Percentiles rank a stretch among this genome's conserved stretches.
phyloP scores from a whole-genome alignment of 1,140 invertebrate species.

The Drosophila biarmipes region DNA sequence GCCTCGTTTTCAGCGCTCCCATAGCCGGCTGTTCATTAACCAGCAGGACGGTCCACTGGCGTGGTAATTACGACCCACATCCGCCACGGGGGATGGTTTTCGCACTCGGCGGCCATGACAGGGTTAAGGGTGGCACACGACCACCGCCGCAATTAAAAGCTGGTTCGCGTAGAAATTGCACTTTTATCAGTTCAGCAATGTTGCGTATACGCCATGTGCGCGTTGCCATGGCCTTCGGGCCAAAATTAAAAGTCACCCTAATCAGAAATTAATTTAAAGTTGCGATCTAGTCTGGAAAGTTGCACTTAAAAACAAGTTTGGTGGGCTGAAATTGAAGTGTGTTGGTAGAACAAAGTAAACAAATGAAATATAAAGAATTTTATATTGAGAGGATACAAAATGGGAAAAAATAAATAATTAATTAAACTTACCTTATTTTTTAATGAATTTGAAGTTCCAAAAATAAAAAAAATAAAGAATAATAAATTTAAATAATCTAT shows the following conservation, averaged over 20 bases:
- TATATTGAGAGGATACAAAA: too few relatives aligned
- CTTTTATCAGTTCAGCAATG: constrained; percentile 31
- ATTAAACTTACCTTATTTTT: too few relatives aligned
- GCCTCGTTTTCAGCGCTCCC: constrained; percentile 20
- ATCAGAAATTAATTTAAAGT: constrained; percentile 10
- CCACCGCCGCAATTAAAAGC: constrained; percentile 49
- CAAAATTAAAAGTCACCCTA: constrained; percentile 22
- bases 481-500: too few relatives aligned
- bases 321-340: background rate
- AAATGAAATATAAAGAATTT: too few relatives aligned
- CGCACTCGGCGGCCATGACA: background rate
- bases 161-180: constrained; percentile 35
- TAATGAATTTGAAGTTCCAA: too few relatives aligned
- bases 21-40: constrained; percentile 57
- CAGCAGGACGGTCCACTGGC: constrained; percentile 34
- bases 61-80: constrained; percentile 76
- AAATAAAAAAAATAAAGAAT: too few relatives aligned
- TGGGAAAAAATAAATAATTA: too few relatives aligned
- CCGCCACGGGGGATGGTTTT: constrained; percentile 12
- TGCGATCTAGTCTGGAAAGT: background rate
- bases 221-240: background rate
- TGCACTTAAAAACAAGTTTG: background rate
- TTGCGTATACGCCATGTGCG: constrained; percentile 43
- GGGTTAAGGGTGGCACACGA: constrained; percentile 15
- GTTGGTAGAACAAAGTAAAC: background rate